Conservation (phyloP, 2,113 vertebrate genomes). For the Mirza zaza region DNA sequence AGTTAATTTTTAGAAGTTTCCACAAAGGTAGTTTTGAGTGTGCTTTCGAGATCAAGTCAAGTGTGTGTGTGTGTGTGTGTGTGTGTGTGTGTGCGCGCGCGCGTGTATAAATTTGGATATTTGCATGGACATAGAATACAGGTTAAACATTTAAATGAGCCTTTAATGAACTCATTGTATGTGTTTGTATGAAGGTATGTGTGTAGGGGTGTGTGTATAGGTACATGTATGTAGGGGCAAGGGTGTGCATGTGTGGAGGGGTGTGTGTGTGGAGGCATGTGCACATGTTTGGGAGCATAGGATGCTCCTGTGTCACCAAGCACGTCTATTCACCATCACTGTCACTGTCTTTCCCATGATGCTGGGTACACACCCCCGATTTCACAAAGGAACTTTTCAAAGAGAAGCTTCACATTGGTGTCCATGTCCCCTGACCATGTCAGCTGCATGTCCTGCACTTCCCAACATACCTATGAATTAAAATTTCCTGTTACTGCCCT, state of each 20-base stretch:
- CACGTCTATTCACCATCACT: accelerated
- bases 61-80: background rate
- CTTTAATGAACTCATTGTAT: background rate
- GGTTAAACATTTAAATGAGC: background rate
- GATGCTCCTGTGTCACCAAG: background rate
- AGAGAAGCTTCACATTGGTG: background rate
- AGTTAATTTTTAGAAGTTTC: background rate
- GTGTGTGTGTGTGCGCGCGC: background rate
- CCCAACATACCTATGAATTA: background rate
- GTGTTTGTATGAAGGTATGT: background rate
- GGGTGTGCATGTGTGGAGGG: background rate
- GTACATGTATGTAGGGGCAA: background rate
- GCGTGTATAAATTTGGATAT: background rate
- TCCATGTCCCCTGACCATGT: background rate
- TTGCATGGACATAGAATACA: background rate
- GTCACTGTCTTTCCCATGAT: background rate
- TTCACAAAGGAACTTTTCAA: background rate
- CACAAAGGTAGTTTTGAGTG: background rate
- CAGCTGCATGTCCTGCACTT: background rate
- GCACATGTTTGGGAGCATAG: background rate
- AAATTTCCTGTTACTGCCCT: too few species aligned
- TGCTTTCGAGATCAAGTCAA: background rate
- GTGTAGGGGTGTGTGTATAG: too few species aligned
- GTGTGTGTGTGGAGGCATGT: accelerated
- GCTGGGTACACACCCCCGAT: background rate